Evolutionary conservation across 1,140 invertebrate species (phyloP), one percentile per base, ranked within the genome.

Genomic region (Ridgeia piscesae): DNA sequence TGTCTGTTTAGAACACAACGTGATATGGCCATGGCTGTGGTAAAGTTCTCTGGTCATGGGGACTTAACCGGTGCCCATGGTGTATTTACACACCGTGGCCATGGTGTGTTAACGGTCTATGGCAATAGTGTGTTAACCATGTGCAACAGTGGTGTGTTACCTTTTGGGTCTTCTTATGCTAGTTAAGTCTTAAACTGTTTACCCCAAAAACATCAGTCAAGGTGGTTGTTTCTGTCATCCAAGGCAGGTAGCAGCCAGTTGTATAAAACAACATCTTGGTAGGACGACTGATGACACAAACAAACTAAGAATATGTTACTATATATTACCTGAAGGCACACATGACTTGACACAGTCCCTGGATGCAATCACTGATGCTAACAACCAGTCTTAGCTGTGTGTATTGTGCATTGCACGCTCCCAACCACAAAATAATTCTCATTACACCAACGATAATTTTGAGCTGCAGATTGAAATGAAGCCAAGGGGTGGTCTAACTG

Each of bases 131-230:
- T 21, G 58, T 77, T 77, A 27, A 77, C 58, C 27, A 17, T 77
- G 8, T 77, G 11, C 27, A 77, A 27, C 58, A 9, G 27, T 77
- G 58, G 42, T 42, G 42, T 42, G 42, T 42, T 42, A 42, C 58
- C 27, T 77, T 17, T 77, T 77, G 58, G 6, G 27, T 17, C 58
- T 77, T 77, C 58, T 77, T 77, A 21, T 77, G 14, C 27, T 14
- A 77, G 58, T 77, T 77, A 77, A 77, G 58, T 77, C 58, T 77
- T 77, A 77, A 77, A 77, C 58, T 77, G 58, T 77, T 77, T 77
- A 77, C 11, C 4, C 58, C 58, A 77, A 77, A 50, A 77, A 17
- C 58, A 31, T 2, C 58, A 14, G 14, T 77, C 27, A 21, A 14
- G 2, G 27, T 27, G 17, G 11, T 77, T 77, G 58, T 77, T 77